phyloP scores from a whole-genome alignment of 2,888 invertebrate genomes.

The Scrobipalpa atriplicella region DNA sequence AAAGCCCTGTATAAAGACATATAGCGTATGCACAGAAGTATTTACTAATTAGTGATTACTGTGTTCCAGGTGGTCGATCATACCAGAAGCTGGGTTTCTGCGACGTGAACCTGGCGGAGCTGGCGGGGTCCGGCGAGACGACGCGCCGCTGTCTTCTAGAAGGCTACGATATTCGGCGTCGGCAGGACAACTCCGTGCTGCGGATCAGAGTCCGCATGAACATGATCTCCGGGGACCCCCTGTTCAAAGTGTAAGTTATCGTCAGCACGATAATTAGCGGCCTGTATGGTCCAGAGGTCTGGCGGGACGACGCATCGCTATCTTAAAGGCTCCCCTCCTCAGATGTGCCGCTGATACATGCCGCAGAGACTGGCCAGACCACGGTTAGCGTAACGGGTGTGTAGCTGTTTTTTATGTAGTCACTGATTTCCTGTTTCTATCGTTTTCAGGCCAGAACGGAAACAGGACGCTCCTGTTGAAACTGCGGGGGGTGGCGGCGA shows the following conservation, averaged over 20 bases:
- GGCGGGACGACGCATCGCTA: too few species aligned
- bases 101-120: conserved; percentile 98
- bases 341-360: too few species aligned
- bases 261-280: too few species aligned
- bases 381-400: too few species aligned
- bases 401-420: too few species aligned
- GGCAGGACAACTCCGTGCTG: conserved; percentile 98
- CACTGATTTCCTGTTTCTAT: background rate
- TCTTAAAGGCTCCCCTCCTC: too few species aligned
- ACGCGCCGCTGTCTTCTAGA: conserved; percentile 95
- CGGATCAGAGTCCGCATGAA: conserved; percentile 95
- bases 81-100: conserved; percentile 98
- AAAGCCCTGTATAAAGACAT: too few species aligned
- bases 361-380: too few species aligned
- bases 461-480: conserved; percentile 66
- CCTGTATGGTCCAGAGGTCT: too few species aligned
- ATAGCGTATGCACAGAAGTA: background rate
- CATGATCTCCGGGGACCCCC: conserved; percentile 97
- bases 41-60: background rate
- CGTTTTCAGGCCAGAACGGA: conserved; percentile 68
- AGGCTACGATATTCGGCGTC: conserved; percentile 94
- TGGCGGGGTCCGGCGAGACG: conserved; percentile 95
- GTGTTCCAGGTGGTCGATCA: conserved; percentile 85
- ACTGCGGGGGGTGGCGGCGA: conserved; percentile 36
- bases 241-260: conserved; percentile 96